Evolutionary conservation across 2,888 invertebrate genomes (phyloP), one percentile per base, ranked within the genome.

Genomic region (Ornithoptera alexandrae): DNA sequence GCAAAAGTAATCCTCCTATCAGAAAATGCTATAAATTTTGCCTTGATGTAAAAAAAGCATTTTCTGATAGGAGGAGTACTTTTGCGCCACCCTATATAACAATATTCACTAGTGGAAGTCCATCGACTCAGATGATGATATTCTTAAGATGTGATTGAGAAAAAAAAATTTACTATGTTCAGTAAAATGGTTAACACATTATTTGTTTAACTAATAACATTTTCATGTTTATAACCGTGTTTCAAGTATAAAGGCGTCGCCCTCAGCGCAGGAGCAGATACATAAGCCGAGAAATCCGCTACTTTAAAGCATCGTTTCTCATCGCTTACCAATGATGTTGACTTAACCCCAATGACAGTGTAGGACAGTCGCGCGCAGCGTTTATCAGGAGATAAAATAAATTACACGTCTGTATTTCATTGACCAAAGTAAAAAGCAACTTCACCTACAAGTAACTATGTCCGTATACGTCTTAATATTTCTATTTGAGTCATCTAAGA

Each of bases 221-320:
- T 71, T 72, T 75, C 74, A 75, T 81, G 79, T 84, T 83, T 82
- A 84, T 76, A 76, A 74, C 73, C 72, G 72, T 77, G 74, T 77
- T 84, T 72, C 75, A 77, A 81, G 79, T 80, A 82, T 80, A 79
- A 78, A 74, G 76, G 76, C 74, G 77, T 74, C 75, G 78, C 78
- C 75, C 74, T 75, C 77, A 72, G 74, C 77, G 72, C 70, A 73
- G 74, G 73, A 82, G 84, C 80, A 83, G 82, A 88, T 86, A 84
- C 82, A 84, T 85, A 84, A 83, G 81, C 78, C 79, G 80, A 83
- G 84, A 84, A 84, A 89, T 88, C 88, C 81, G 84, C 84, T 87
- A 84, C 84, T 89, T 89, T 86, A 87, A 82, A 79, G 81, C 79
- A 80, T 85, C 87, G 78, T 89, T 84, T 86, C 81, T 89, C 87